Base-by-base conservation (phyloP, 2,888 invertebrate genomes). In the Callimorpha dominula region DNA sequence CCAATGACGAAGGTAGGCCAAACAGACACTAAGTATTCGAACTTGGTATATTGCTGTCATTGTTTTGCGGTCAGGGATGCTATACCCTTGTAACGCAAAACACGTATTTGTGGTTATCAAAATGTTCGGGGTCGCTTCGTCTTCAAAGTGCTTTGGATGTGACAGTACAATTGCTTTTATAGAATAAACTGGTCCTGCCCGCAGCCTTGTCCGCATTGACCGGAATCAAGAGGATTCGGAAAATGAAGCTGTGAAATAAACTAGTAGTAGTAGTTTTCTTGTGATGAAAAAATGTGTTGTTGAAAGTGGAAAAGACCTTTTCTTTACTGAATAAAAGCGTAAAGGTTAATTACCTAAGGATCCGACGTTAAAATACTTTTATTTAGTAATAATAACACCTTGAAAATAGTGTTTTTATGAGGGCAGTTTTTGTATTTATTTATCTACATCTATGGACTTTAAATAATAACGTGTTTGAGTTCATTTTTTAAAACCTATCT, bases 41-140 rank as follows among this genome's bases (percentile, higher is more conserved):
- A 92, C 90, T 91, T 91, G 82, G 87, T 87, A 91, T 91, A 90
- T 90, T 89, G 89, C 88, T 89, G 88, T 91, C 91, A 90, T 90
- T 91, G 91, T 91, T 89, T 86, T 84, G 89, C 81, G 90, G 90
- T 89, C 83, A 76, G 74, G 86, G 85, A 85, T 76, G 76, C 80
- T 74, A 83, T 85, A 89, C 91, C 91, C 89, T 89, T 89, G 87
- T 87, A 87, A 88, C 86, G 87, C 84, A 86, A 86, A 89, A 89
- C 88, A 91, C 90, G 88, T 90, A 90, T 90, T 91, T 91, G 92
- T 79, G 91, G 92, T 88, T 88, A 88, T 89, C 86, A 88, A 87
- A 90, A 88, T 87, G 87, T 86, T 88, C 83, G 78, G 86, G 87
- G 84, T 86, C 85, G 83, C 83, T 83, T 79, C 86, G 85, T 88